Percentiles rank a stretch among this genome's conserved stretches.
These are phyloP conservation scores for Uromys caudimaculatus DNA, from an alignment of 2,797 vertebrate species.

Conservation along the genomic window DNA sequence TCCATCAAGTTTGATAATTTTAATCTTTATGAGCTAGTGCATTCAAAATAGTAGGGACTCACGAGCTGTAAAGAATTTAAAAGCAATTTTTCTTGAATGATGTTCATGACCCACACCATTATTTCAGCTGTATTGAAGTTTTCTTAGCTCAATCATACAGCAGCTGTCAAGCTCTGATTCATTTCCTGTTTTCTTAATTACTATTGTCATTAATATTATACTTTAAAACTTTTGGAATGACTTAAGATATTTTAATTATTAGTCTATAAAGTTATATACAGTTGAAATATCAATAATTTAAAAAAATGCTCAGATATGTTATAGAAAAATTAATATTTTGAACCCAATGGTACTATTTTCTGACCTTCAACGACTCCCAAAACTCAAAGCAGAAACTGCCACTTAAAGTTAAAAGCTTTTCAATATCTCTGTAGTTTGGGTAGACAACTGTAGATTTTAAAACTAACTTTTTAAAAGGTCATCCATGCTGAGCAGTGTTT, in stretches of 20 bases:
- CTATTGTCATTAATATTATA: constrained; percentile 8
- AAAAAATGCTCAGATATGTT: neutral
- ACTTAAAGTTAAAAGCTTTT: constrained; percentile 59
- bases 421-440: neutral
- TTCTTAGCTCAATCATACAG: neutral
- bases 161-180: neutral
- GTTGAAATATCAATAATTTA: neutral
- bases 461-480: neutral
- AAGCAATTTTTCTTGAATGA: constrained; percentile 40
- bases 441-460: neutral
- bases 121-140: neutral
- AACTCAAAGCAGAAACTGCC: constrained; percentile 67
- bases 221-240: constrained; percentile 46
- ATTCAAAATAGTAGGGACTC: constrained; percentile 55
- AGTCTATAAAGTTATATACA: constrained; percentile 45
- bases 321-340: constrained; percentile 7
- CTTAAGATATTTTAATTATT: constrained; percentile 53
- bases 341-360: constrained; percentile 28
- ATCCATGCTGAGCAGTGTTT: neutral
- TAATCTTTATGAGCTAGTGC: constrained; percentile 54
- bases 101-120: neutral
- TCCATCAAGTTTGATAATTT: constrained; percentile 53
- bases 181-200: constrained; percentile 11
- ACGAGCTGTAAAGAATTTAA: constrained; percentile 50
- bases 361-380: constrained; percentile 44